Percentiles rank a stretch among this genome's conserved stretches.
Evolutionary conservation across 2,888 invertebrate species (phyloP).

Genomic region (Hermodice carunculata): DNA sequence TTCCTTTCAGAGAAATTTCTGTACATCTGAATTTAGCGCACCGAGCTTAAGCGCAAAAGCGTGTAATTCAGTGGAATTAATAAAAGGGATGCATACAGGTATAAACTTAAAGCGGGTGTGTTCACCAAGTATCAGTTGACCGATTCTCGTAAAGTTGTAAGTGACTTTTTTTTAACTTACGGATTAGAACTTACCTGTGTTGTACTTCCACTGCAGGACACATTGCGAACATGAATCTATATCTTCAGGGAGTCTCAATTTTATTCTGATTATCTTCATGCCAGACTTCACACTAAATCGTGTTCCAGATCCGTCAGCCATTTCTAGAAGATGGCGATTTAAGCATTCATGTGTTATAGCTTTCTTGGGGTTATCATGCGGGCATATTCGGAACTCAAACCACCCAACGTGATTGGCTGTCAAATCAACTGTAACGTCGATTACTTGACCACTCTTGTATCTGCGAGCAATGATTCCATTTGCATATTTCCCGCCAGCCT

Average conservation of each 20-base stretch:
- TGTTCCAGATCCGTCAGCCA: conserved; percentile 27
- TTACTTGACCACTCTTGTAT: no score
- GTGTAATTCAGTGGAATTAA: no score
- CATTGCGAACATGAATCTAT: conserved; percentile 35
- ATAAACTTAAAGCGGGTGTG: no score
- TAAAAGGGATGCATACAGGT: no score
- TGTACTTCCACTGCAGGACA: conserved; percentile 42
- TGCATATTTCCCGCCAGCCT: no score
- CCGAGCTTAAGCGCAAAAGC: no score
- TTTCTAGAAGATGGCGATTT: conserved; percentile 22
- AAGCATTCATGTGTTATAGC: conserved; percentile 27
- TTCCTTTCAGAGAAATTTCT: no score
- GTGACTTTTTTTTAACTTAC: no score
- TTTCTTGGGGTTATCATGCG: not conserved
- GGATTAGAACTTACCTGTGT: conserved; percentile 37
- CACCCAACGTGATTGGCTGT: not conserved
- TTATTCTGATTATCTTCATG: not conserved
- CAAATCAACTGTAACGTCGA: not conserved
- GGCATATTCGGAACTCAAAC: not conserved
- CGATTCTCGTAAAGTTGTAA: no score
- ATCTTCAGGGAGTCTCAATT: conserved; percentile 20
- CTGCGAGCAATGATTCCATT: no score
- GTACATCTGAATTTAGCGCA: no score
- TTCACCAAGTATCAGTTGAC: no score
- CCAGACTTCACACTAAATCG: not conserved